Conservation (phyloP, 2,113 vertebrate species). For the Murina feae region DNA sequence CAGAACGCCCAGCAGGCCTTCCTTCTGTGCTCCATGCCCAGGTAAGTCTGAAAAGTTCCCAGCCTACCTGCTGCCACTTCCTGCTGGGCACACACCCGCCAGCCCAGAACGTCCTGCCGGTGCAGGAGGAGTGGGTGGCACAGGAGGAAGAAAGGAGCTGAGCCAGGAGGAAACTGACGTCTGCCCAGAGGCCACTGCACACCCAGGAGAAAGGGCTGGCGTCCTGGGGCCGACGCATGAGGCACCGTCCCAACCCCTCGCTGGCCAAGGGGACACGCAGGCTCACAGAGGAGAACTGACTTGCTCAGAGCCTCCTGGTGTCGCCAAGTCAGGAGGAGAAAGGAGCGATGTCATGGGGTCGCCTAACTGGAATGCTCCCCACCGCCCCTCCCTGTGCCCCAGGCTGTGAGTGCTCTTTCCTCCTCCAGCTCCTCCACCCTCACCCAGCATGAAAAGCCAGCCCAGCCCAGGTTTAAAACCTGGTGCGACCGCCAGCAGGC, state of each 20-base stretch:
- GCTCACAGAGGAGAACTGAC: background rate
- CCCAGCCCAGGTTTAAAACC: background rate
- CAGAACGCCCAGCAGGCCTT: background rate
- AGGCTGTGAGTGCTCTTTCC: background rate
- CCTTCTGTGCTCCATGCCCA: background rate
- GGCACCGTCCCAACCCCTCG: rapidly evolving
- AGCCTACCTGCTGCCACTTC: background rate
- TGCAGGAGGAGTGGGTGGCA: background rate
- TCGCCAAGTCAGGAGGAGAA: background rate
- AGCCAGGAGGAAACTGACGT: background rate
- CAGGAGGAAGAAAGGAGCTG: background rate
- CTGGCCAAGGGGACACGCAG: rapidly evolving
- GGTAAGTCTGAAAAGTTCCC: background rate
- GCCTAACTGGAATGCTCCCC: background rate
- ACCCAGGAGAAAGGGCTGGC: background rate
- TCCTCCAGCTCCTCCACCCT: background rate
- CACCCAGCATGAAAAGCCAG: background rate
- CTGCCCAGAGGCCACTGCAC: background rate
- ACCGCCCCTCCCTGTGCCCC: background rate
- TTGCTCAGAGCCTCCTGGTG: background rate
- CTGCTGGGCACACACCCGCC: background rate
- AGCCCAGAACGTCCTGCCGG: conserved; percentile 36
- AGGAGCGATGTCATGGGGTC: background rate
- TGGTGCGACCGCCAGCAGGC: background rate
- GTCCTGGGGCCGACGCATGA: background rate